Evolutionary conservation across 2,888 invertebrate species (phyloP).

Genomic region (Lithophane leautieri): DNA sequence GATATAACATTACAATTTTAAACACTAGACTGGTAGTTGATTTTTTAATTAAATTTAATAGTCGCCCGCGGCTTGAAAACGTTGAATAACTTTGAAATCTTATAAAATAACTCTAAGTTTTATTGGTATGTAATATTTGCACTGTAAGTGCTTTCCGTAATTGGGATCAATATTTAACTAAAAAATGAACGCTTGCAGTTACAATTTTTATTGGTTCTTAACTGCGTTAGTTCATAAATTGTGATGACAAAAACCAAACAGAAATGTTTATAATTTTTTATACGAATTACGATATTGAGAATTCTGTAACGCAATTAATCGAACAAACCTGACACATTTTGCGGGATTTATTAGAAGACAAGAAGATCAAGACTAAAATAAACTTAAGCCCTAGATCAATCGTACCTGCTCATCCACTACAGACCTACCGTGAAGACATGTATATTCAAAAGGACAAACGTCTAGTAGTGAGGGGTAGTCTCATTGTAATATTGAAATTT

Average conservation of each 20-base stretch:
- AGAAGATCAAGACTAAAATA: not conserved
- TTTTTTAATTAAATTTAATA: slow-evolving; percentile 67
- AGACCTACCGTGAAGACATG: slow-evolving; percentile 54
- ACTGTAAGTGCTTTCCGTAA: slow-evolving; percentile 29
- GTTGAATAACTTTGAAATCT: slow-evolving; percentile 56
- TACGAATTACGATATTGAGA: not conserved
- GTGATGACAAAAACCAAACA: not conserved
- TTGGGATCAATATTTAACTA: slow-evolving; percentile 47
- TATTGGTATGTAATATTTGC: slow-evolving; percentile 46
- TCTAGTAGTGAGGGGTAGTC: slow-evolving; percentile 59
- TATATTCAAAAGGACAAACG: slow-evolving; percentile 58
- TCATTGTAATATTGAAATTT: slow-evolving; percentile 69
- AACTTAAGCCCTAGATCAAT: not conserved
- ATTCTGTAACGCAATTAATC: not conserved
- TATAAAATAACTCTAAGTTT: slow-evolving; percentile 51
- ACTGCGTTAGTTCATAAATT: not conserved
- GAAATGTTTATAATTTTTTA: not conserved
- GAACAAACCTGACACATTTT: not conserved
- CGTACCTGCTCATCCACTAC: slow-evolving; percentile 11
- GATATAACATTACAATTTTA: slow-evolving; percentile 66
- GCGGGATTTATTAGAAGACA: not conserved
- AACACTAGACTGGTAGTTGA: slow-evolving; percentile 64
- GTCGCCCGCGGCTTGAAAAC: slow-evolving; percentile 55
- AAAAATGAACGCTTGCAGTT: not conserved
- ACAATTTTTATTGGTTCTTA: slow-evolving; percentile 14